Conservation (phyloP, 2,888 invertebrate species). For the Oligia fasciuncula region DNA sequence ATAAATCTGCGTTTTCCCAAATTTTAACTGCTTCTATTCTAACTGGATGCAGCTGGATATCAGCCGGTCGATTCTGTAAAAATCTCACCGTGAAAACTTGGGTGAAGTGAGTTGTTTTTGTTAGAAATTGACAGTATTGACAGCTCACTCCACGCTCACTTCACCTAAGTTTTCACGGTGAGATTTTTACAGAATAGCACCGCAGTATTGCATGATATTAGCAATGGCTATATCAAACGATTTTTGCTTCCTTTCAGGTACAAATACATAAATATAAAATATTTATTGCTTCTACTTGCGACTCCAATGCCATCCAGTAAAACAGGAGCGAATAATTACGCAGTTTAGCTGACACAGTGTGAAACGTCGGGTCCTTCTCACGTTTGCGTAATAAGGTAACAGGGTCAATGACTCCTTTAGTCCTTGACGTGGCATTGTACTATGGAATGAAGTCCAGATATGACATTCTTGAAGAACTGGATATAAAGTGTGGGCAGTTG, state of each 20-base stretch:
- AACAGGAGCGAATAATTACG: conserved; percentile 50
- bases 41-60: too few species aligned
- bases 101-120: too few species aligned
- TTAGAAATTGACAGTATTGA: too few species aligned
- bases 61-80: too few species aligned
- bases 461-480: conserved; percentile 86
- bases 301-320: conserved; percentile 39
- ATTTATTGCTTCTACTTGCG: not conserved
- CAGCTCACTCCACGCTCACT: too few species aligned
- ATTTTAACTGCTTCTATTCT: too few species aligned
- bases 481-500: conserved; percentile 86
- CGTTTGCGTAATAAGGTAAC: conserved; percentile 70
- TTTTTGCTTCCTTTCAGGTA: not conserved
- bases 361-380: conserved; percentile 55
- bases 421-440: conserved; percentile 81
- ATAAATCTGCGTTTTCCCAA: too few species aligned
- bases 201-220: too few species aligned
- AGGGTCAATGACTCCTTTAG: conserved; percentile 80
- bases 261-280: not conserved
- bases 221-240: not conserved
- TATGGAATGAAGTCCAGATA: conserved; percentile 88
- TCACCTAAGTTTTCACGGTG: too few species aligned
- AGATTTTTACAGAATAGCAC: too few species aligned
- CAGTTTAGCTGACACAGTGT: conserved; percentile 54
- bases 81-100: too few species aligned